Evolutionary conservation across 2,113 vertebrate species (phyloP).

Genomic region (Acanthochromis polyacanthus): DNA sequence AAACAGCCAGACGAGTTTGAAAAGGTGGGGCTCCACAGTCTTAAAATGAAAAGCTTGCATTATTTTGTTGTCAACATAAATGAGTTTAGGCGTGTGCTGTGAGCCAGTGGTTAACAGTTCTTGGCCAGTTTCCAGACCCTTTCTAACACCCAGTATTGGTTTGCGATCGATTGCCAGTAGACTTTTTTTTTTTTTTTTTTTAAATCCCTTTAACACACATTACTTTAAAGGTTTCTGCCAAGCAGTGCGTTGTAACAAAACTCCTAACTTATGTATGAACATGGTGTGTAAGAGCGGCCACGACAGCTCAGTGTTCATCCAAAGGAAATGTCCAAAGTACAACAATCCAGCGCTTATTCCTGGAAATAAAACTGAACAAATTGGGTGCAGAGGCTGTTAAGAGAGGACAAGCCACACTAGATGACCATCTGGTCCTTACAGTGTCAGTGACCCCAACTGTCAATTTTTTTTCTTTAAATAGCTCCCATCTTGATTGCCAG

Average conservation of each 20-base stretch:
- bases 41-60: conserved; percentile 19
- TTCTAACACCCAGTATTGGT: background rate
- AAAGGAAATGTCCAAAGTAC: conserved; percentile 20
- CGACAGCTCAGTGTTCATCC: conserved; percentile 1
- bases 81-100: background rate
- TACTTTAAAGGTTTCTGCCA: background rate
- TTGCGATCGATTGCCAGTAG: background rate
- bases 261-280: background rate
- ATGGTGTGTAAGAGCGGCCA: conserved; percentile 5
- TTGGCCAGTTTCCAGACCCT: background rate
- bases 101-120: background rate
- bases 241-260: background rate
- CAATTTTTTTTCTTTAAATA: conserved; percentile 45
- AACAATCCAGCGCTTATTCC: conserved; percentile 23
- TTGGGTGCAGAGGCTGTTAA: conserved; percentile 16
- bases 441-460: conserved; percentile 49
- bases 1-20: conserved; percentile 11
- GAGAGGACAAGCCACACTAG: conserved; percentile 36
- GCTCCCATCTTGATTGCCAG: conserved; percentile 14
- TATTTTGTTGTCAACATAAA: conserved; percentile 11
- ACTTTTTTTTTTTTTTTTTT: background rate
- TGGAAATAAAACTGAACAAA: conserved; percentile 31
- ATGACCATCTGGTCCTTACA: conserved; percentile 50
- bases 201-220: background rate
- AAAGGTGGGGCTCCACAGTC: background rate